phyloP scores from a whole-genome alignment of 2,797 vertebrate species.

The Sparus aurata region DNA sequence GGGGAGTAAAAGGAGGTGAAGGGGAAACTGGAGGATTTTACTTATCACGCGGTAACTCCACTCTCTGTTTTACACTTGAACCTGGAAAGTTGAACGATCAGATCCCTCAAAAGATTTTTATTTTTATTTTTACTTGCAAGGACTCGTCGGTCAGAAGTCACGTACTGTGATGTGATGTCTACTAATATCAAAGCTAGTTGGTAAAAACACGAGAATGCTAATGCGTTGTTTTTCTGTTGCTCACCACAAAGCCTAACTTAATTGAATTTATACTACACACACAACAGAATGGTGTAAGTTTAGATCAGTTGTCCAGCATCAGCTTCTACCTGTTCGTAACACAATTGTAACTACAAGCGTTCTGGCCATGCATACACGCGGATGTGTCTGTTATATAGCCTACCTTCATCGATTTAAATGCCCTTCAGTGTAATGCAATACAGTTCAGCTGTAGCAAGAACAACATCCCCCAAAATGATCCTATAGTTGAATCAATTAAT shows the following conservation, averaged over 20 bases:
- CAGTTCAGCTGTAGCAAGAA: neutral
- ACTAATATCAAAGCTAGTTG: neutral
- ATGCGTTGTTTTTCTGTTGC: neutral
- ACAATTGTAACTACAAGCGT: neutral
- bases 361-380: too few species aligned
- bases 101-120: neutral
- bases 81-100: neutral
- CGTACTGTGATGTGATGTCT: neutral
- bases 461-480: neutral
- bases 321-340: neutral
- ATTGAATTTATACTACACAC: too few species aligned
- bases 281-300: neutral
- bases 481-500: neutral
- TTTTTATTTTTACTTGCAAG: neutral
- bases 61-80: constrained; percentile 4
- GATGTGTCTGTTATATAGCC: too few species aligned
- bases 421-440: neutral
- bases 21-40: constrained; percentile 1
- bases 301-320: neutral
- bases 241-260: neutral
- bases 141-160: neutral
- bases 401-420: neutral
- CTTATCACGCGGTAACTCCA: neutral
- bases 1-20: neutral
- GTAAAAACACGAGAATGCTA: neutral